phyloP scores from a whole-genome alignment of 1,140 invertebrate species.

The Sarcophaga bullata region DNA sequence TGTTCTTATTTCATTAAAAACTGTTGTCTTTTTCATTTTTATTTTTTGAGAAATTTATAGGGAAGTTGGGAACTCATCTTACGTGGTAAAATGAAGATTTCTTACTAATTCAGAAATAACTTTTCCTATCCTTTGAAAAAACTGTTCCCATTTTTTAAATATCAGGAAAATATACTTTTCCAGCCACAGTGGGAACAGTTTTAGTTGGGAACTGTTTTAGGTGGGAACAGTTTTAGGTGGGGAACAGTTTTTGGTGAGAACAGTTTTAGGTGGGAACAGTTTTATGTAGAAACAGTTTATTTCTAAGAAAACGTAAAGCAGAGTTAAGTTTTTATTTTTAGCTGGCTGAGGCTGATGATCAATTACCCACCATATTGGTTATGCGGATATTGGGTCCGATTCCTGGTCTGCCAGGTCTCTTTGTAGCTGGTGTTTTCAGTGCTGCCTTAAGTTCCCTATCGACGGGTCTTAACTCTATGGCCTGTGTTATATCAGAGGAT shows the following conservation, averaged over 20 bases:
- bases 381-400: conserved; percentile 81
- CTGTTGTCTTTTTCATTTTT: too few species aligned
- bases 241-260: not conserved
- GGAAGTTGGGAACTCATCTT: too few species aligned
- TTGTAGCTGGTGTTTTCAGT: conserved; percentile 86
- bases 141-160: too few species aligned
- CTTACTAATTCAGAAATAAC: too few species aligned
- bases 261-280: not conserved
- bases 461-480: conserved; percentile 90
- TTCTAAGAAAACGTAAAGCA: not conserved
- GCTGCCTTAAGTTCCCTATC: conserved; percentile 90
- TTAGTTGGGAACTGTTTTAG: not conserved
- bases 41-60: too few species aligned
- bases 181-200: too few species aligned
- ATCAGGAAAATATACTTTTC: too few species aligned
- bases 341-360: conserved; percentile 77
- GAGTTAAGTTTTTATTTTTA: conserved; percentile 30
- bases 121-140: too few species aligned
- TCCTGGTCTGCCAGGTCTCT: conserved; percentile 82
- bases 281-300: not conserved
- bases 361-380: conserved; percentile 78
- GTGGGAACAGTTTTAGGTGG: not conserved
- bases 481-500: conserved; percentile 89
- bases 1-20: too few species aligned
- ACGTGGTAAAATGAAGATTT: too few species aligned